Base-by-base conservation (phyloP, 2,888 invertebrate genomes). In the Dorcus parallelipipedus region DNA sequence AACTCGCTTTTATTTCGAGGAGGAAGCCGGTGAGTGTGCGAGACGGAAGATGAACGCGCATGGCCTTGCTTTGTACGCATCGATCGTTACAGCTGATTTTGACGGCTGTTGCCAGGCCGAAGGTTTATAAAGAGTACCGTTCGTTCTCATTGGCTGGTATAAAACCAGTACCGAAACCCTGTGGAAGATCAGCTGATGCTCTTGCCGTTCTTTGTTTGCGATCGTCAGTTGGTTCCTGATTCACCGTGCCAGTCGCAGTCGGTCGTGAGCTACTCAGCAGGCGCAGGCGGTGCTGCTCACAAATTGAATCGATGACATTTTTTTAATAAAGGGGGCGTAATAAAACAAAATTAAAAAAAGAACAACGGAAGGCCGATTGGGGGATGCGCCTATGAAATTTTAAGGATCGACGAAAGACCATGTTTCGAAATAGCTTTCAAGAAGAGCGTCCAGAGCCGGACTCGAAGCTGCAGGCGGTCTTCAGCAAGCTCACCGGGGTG, bases 31-130 rank as follows among this genome's bases (percentile, higher is more conserved):
- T 57, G 53, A 41, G 8, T 9, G 50, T 50, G 17, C 20, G 49
- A 45, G 56, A 60, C 14, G 48, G 47, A 14, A 9, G 38, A 54
- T 38, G 9, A 3, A 10, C 20, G 9, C 39, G 47, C 49, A 43
- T 43, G 47, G 7, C 54, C 20, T 26, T 20, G 9, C 42, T 59
- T 56, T 50, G 20, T 26, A 51, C 49, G 20, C 47, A 53, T 69
- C 71, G 73, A 76, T 75, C 74, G 73, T 74, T 75, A 71, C 76
- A 76, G 75, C 76, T 75, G 76, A 76, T 73, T 76, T 74, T 76
- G 74, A 76, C 74, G 68, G 74, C 75, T 75, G 76, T 76, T 76
- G 73, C 76, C 74, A 75, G 76, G 76, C 76, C 68, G 71, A 67
- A 68, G 68, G 69, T 70, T 70, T 67, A 66, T 68, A 68, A 70